Evolutionary conservation across 2,888 invertebrate species (phyloP).

Genomic region (Podabrus alpinus): DNA sequence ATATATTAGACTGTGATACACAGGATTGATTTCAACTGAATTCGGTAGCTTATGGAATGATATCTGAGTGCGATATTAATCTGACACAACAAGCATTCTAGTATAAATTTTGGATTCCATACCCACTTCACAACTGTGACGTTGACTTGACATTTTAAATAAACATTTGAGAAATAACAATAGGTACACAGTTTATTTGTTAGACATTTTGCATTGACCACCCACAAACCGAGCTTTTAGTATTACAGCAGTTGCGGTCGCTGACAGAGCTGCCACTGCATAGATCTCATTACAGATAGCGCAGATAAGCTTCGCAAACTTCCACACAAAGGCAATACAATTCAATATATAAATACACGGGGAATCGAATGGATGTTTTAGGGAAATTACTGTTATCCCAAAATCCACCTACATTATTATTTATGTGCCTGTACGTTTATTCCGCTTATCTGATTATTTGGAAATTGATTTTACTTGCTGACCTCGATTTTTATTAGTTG

Average conservation of each 20-base stretch:
- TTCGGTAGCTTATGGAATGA: background rate
- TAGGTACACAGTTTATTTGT: constrained; percentile 25
- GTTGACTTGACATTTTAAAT: constrained; percentile 26
- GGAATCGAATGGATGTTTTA: constrained; percentile 43
- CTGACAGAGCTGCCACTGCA: constrained; percentile 46
- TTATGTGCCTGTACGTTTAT: constrained; percentile 47
- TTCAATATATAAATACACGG: constrained; percentile 54
- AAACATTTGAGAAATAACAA: constrained; percentile 24
- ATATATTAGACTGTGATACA: background rate
- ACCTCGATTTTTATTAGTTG: constrained; percentile 42
- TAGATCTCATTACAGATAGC: constrained; percentile 58
- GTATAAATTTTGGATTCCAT: constrained; percentile 9
- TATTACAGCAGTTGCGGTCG: constrained; percentile 41
- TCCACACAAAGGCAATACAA: constrained; percentile 54
- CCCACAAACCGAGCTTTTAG: constrained; percentile 30
- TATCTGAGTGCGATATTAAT: background rate
- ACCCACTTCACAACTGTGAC: constrained; percentile 28
- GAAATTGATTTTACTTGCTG: constrained; percentile 54
- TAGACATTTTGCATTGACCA: constrained; percentile 33
- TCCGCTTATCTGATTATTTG: constrained; percentile 50
- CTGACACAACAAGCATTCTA: constrained; percentile 3
- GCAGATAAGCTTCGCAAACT: constrained; percentile 49
- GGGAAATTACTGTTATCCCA: constrained; percentile 49
- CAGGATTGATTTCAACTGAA: background rate
- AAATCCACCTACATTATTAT: constrained; percentile 53